Evolutionary conservation across 2,888 invertebrate genomes (phyloP).

Genomic region (Acleris literana): DNA sequence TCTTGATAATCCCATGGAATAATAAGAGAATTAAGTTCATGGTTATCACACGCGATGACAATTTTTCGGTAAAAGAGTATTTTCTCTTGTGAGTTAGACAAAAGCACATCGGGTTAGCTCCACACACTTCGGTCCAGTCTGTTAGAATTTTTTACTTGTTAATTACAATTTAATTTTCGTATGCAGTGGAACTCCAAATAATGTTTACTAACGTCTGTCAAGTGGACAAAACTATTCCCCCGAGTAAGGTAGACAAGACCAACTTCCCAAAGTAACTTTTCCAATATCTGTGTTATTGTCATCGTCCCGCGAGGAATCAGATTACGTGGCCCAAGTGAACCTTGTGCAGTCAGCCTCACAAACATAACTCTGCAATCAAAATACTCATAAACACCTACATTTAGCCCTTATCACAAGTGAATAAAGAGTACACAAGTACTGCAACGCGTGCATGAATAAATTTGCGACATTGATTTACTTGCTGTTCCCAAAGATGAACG

Average conservation of each 20-base stretch:
- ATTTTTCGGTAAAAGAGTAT: no score
- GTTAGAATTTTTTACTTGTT: no score
- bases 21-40: no score
- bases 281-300: constrained; percentile 38
- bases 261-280: constrained; percentile 37
- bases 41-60: no score
- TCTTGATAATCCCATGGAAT: no score
- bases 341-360: constrained; percentile 28
- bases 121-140: no score
- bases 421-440: background rate
- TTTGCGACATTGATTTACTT: constrained; percentile 21
- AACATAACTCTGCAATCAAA: background rate
- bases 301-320: constrained; percentile 35
- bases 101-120: no score
- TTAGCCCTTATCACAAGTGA: constrained; percentile 4
- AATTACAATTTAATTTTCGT: background rate
- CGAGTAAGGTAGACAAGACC: constrained; percentile 29
- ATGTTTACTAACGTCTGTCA: constrained; percentile 28
- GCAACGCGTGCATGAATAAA: constrained; percentile 4
- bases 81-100: no score
- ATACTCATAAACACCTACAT: background rate
- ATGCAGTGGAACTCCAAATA: constrained; percentile 18
- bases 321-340: constrained; percentile 33
- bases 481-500: constrained; percentile 11
- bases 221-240: constrained; percentile 29